Conservation (phyloP, 2,888 invertebrate genomes). For the Rhingia campestris region DNA sequence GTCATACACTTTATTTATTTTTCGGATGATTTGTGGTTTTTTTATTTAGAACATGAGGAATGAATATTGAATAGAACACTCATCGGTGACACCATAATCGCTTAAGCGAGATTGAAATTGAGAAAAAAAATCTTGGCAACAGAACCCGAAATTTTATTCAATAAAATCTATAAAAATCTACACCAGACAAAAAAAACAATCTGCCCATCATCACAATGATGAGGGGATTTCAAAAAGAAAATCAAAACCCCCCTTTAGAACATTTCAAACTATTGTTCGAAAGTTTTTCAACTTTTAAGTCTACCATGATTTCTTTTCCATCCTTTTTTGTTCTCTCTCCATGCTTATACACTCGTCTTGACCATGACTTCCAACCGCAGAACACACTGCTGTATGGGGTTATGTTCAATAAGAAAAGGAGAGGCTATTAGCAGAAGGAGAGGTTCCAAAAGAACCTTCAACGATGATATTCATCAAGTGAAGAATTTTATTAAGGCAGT, state of each 20-base stretch:
- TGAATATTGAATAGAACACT: not conserved
- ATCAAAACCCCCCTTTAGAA: conserved; percentile 8
- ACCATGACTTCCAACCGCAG: conserved; percentile 60
- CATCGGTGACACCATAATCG: not conserved
- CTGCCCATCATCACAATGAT: conserved; percentile 29
- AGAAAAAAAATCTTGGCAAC: conserved; percentile 37
- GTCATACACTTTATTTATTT: not conserved
- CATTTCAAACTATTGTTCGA: conserved; percentile 52
- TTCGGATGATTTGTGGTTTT: not conserved
- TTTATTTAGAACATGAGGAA: not conserved
- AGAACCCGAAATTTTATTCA: conserved; percentile 29
- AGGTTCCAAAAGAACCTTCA: conserved; percentile 40
- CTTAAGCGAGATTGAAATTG: not conserved
- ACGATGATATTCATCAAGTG: conserved; percentile 39
- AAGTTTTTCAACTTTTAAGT: conserved; percentile 50
- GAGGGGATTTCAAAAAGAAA: conserved; percentile 4
- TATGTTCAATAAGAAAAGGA: conserved; percentile 3
- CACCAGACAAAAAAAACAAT: conserved; percentile 29
- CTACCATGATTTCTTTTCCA: conserved; percentile 34
- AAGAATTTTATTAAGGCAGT: conserved; percentile 33
- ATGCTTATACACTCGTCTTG: conserved; percentile 33
- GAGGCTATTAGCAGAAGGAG: conserved; percentile 21
- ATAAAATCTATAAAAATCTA: conserved; percentile 20
- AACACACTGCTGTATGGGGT: conserved; percentile 23
- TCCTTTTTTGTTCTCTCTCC: conserved; percentile 15